Base-by-base conservation (phyloP, 2,113 vertebrate species). In the Paratilapia polleni region DNA sequence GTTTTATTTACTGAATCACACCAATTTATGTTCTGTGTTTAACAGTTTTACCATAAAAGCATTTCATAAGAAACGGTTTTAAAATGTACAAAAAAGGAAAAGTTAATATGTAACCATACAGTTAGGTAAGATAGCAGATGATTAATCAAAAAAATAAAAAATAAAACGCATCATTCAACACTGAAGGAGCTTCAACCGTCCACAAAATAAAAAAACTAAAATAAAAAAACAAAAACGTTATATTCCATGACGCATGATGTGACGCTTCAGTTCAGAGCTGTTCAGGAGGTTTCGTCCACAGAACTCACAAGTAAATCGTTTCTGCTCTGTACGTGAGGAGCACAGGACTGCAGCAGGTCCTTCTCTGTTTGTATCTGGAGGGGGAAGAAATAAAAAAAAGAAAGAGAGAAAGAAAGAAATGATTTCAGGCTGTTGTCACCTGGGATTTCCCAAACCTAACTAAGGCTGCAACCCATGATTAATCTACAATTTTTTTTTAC, bases 201-300 rank as follows among this genome's bases (percentile, higher is more conserved):
- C 9, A 1, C 1, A 8, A 84, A 26, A 12, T 4, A 5, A 36
- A 43, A 9, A 20, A n/a, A n/a, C n/a, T n/a, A 34, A 64, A 56
- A 8, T 38, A 57, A 59, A 79, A n/a, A 68, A 68, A 68, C 26
- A 28, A 68, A 68, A 49, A 68, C 0, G 0, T 87, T 88, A 94
- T n/a, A 91, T 62, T 76, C 92, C 66, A 22, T 95, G 94, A 73
- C 92, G 88, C 64, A 70, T 24, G 13, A 90, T 3, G 58, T 95
- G 94, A 28, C 70, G 80, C 58, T 91, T 62, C 84, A 94, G 81
- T 49, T 93, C 90, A 41, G 52, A 63, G n/a, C 34, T 26, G 81
- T 38, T 88, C 9, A 0, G 8, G 22, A 95, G 81, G 62, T 66
- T 92, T 57, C 94, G 87, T 9, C 94, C 94, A 77, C 94, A 95